phyloP scores from a whole-genome alignment of 2,888 invertebrate species.

The Drosophila barbarae region DNA sequence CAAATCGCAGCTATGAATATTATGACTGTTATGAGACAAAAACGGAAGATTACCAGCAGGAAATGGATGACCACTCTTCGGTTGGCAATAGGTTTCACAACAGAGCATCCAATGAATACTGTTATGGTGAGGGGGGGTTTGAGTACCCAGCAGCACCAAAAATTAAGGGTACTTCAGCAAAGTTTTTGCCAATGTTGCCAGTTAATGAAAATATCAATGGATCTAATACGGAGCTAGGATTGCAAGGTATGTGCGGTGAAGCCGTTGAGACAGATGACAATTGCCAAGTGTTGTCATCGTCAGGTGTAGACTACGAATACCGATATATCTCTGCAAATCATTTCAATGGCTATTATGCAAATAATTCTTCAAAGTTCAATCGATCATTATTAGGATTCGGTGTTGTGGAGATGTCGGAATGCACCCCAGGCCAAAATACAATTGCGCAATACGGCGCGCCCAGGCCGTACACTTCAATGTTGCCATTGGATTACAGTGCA shows the following conservation, averaged over 20 bases:
- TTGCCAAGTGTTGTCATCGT: conserved; percentile 44
- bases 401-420: conserved; percentile 21
- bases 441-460: conserved; percentile 6
- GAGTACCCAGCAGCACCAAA: conserved; percentile 18
- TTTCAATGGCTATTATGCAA: conserved; percentile 47
- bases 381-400: conserved; percentile 55
- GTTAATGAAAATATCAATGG: conserved; percentile 58
- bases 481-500: conserved; percentile 82
- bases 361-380: conserved; percentile 65
- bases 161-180: conserved; percentile 38
- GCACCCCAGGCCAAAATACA: neutral
- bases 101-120: conserved; percentile 27
- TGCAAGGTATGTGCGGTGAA: conserved; percentile 70
- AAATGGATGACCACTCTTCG: conserved; percentile 9
- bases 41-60: conserved; percentile 3
- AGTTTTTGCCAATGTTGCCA: conserved; percentile 71
- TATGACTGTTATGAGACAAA: conserved; percentile 29
- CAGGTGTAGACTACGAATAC: conserved; percentile 33
- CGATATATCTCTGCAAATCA: conserved; percentile 39
- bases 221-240: neutral
- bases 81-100: conserved; percentile 47
- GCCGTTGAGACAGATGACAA: conserved; percentile 41
- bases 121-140: conserved; percentile 21
- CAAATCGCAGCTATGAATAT: conserved; percentile 38
- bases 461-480: conserved; percentile 74